Evolutionary conservation across 2,888 invertebrate genomes (phyloP), one percentile per base, ranked within the genome.

Genomic region (Margaritifera margaritifera): DNA sequence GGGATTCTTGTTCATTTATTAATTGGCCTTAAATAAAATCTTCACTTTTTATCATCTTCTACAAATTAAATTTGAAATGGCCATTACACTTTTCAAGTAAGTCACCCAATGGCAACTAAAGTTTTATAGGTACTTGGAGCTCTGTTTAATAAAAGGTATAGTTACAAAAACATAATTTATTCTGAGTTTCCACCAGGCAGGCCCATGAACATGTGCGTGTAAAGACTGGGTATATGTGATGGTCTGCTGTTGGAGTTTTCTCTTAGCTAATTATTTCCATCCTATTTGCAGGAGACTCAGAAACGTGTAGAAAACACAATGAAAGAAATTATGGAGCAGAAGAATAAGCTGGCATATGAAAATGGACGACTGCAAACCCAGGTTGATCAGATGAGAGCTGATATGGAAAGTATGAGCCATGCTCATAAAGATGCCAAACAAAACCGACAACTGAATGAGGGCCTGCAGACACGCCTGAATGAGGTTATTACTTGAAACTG

Each of bases 371-470:
- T 89, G 24, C 85, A 87, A 77, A 83, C 95, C 0, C 96, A 96
- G 90, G 93, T 94, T 2, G 92, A 93, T 31, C 93, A 93, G 67
- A 92, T 97, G 42, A 93, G 94, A 87, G 94, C 94, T 85, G 96
- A 97, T 90, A 91, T 97, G 24, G 94, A 94, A 71, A 94, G 94
- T 72, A 91, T 96, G 78, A 94, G 95, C 84, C 93, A 93, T 78
- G 71, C 82, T 25, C 80, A 84, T 53, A 73, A 74, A 2, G 84
- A 86, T 53, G 71, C 77, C 18, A 71, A 68, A 0, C 81, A 86
- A 60, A 79, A 86, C 25, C 74, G 75, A 42, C 81, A 82, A 64
- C 69, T 80, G 2, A 77, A 78, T 27, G 78, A 83, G 19, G 71
- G 80, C 24, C 66, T 86, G 50, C 85, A 87, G 42, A 42, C 42